Evolutionary conservation across 2,797 vertebrate species (phyloP).

Genomic region (Muscicapa striata): DNA sequence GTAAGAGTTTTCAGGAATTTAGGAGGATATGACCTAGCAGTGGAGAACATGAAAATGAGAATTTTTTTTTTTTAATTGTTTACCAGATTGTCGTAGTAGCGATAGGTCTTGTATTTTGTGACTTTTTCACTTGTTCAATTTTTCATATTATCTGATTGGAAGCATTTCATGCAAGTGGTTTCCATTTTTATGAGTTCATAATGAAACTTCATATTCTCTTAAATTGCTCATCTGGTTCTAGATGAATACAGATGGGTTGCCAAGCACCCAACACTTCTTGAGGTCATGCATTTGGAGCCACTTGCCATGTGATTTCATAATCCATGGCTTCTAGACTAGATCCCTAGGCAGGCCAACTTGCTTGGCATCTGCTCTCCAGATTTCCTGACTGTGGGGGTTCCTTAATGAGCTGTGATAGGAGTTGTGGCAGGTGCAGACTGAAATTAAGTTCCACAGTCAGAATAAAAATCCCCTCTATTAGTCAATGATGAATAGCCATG

Average conservation of each 20-base stretch:
- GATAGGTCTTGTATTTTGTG: neutral
- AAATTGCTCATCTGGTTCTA: conserved; percentile 19
- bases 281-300: conserved; percentile 2
- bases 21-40: neutral
- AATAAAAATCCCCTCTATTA: neutral
- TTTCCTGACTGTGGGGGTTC: conserved; percentile 35
- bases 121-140: neutral
- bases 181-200: conserved; percentile 13
- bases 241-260: conserved; percentile 1
- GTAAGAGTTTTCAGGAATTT: neutral
- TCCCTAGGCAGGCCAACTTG: conserved; percentile 4
- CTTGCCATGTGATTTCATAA: conserved; percentile 2
- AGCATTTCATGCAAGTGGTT: neutral
- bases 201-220: conserved; percentile 38
- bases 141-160: neutral
- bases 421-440: conserved; percentile 32
- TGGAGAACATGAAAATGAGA: neutral
- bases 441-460: conserved; percentile 23
- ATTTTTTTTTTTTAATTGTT: neutral
- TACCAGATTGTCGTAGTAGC: neutral
- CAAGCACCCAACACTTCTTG: neutral
- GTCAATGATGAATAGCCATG: neutral
- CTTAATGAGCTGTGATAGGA: conserved; percentile 36
- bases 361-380: conserved; percentile 31
- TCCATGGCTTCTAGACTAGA: conserved; percentile 20